These are phyloP conservation scores for Coregonus suidteri DNA, from an alignment of 2,797 vertebrate species.

Conservation along the genomic window DNA sequence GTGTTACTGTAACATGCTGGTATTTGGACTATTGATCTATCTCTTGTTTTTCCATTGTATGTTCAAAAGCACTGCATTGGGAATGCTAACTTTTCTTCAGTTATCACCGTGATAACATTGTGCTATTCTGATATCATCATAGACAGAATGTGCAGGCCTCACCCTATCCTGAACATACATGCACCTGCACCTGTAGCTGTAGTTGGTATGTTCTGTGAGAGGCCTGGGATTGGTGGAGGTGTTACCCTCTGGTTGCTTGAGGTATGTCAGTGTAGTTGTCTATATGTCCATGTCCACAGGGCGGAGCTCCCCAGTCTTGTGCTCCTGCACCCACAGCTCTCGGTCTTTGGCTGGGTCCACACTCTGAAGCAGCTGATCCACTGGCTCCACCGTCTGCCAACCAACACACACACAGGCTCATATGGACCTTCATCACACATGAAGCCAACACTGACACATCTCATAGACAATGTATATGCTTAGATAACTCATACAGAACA, in stretches of 20 bases:
- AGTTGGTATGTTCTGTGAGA: conserved; percentile 27
- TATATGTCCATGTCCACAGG: conserved; percentile 98
- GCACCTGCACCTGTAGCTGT: conserved; percentile 40
- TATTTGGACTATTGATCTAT: conserved; percentile 41
- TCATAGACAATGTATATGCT: background rate
- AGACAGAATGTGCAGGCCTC: conserved; percentile 39
- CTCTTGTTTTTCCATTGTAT: conserved; percentile 22
- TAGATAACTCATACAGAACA: background rate
- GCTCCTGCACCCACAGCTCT: conserved; percentile 97
- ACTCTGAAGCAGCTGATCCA: conserved; percentile 93
- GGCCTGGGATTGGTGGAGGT: conserved; percentile 18
- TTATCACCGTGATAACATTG: conserved; percentile 21
- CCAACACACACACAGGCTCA: background rate
- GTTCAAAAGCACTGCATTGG: conserved; percentile 22
- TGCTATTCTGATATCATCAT: background rate
- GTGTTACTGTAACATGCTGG: conserved; percentile 69
- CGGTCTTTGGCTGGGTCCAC: conserved; percentile 96
- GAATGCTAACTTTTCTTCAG: conserved; percentile 17
- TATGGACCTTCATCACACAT: too few species aligned
- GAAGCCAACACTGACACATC: background rate
- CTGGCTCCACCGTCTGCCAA: conserved; percentile 89
- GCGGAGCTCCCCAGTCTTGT: conserved; percentile 91
- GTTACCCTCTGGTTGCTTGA: conserved; percentile 25
- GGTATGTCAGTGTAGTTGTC: conserved; percentile 36
- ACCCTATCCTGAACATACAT: conserved; percentile 48